Evolutionary conservation across 2,888 invertebrate species (phyloP).

Genomic region (Noctua comes): DNA sequence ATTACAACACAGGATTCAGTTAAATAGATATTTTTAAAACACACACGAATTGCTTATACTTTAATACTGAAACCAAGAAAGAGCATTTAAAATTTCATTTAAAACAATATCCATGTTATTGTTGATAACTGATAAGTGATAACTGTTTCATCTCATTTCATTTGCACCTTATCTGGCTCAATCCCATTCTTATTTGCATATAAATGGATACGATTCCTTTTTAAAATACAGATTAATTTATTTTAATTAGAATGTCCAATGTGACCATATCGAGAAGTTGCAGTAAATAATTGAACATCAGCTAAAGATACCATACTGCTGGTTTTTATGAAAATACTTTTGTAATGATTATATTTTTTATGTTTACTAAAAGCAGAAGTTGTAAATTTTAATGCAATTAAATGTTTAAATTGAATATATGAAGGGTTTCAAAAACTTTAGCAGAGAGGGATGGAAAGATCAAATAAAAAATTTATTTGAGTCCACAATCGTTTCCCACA

Average conservation of each 20-base stretch:
- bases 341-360: background rate
- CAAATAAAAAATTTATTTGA: background rate
- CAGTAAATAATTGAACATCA: constrained; percentile 41
- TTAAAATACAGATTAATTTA: constrained; percentile 46
- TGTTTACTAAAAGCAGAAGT: background rate
- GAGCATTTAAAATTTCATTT: background rate
- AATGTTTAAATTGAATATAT: background rate
- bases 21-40: background rate
- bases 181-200: constrained; percentile 53
- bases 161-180: constrained; percentile 42
- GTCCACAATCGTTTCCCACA: background rate
- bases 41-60: background rate
- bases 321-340: constrained; percentile 8
- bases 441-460: background rate
- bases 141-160: constrained; percentile 34
- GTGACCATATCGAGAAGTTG: constrained; percentile 42
- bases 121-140: constrained; percentile 25
- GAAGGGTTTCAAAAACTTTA: background rate
- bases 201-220: constrained; percentile 53
- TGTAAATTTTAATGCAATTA: background rate
- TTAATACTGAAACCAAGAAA: background rate
- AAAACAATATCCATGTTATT: constrained; percentile 17
- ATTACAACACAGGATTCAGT: background rate
- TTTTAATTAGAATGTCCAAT: constrained; percentile 56
- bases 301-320: constrained; percentile 18